Evolutionary conservation across 2,797 vertebrate species (phyloP), one percentile per base, ranked within the genome.

Genomic region (Neopelma chrysocephalum): DNA sequence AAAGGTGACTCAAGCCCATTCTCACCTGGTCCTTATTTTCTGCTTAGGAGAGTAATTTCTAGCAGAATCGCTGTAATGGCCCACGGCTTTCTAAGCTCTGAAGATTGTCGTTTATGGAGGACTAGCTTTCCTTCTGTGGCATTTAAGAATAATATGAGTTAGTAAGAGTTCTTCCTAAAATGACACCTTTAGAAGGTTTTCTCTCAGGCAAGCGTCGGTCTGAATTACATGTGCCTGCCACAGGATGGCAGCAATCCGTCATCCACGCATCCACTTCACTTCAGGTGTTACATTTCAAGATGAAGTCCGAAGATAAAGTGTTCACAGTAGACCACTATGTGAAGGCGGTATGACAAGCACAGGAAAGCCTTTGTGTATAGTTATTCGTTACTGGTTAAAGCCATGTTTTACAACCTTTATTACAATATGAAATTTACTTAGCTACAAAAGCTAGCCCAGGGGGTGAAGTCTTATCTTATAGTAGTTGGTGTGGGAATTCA

Each of bases 181-280:
- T 4, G 3, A 12, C 31, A 1, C 13, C 13, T 32, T 38, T 26
- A 3, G 32, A 48, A 11, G 15, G 3, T 54, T 71, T 73, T 56
- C 31, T 51, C 14, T n/a, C 22, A 15, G 45, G n/a, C 21, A 21
- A 29, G 40, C 7, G 45, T 47, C 27, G 20, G 26, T 76, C 23
- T 91, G 93, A 93, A 77, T 77, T 89, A 21, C 68, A 3, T 9
- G 40, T 71, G 54, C 31, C 27, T 87, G 93, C 96, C 96, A 89
- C 96, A 29, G 48, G 96, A 94, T 96, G 96, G 96, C 96, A 95
- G 93, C 88, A 94, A 42, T 80, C 78, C 4, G 48, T 76, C 87
- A 75, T n/a, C n/a, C n/a, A 47, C 45, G 71, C 64, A 22, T 45
- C 32, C 26, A 27, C 53, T 15, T 27, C 15, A 0, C 6, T 9